A percentile compares a stretch with the other conserved stretches of the same genome.
Conservation (phyloP, 2,888 invertebrate genomes). For the Zootermopsis nevadensis region DNA sequence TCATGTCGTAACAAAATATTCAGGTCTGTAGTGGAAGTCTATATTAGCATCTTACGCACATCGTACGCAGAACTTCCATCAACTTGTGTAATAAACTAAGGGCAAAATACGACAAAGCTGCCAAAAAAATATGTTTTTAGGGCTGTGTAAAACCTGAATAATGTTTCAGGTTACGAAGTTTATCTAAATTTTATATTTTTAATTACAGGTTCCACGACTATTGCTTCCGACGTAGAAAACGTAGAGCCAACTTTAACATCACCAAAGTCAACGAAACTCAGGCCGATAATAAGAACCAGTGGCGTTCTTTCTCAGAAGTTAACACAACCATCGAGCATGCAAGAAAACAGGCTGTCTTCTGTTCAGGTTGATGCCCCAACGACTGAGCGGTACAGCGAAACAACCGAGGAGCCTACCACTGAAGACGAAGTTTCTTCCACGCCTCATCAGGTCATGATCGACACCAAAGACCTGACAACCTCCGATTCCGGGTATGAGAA, state of each 20-base stretch:
- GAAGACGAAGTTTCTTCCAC: neutral
- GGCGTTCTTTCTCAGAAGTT: neutral
- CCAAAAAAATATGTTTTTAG: too few relatives aligned
- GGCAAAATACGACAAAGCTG: too few relatives aligned
- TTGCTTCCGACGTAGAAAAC: neutral
- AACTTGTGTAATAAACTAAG: too few relatives aligned
- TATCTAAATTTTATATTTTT: neutral
- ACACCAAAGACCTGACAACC: neutral
- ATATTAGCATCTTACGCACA: too few relatives aligned
- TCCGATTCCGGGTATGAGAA: neutral
- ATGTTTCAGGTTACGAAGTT: too few relatives aligned
- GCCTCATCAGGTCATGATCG: neutral
- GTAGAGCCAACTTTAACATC: neutral
- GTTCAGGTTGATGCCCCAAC: constrained; percentile 18
- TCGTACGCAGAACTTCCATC: too few relatives aligned
- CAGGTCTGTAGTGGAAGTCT: too few relatives aligned
- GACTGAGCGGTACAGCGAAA: neutral
- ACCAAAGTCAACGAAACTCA: neutral
- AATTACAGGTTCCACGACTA: neutral
- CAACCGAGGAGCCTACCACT: neutral
- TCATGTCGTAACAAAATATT: too few relatives aligned
- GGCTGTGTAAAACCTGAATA: too few relatives aligned
- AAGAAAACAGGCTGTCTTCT: constrained; percentile 28
- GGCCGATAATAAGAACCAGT: neutral
- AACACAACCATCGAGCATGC: neutral